Percentiles rank a stretch among this genome's conserved stretches.
These are phyloP conservation scores for Drosophila mauritiana DNA, from an alignment of 1,140 invertebrate species.

Conservation along the genomic window DNA sequence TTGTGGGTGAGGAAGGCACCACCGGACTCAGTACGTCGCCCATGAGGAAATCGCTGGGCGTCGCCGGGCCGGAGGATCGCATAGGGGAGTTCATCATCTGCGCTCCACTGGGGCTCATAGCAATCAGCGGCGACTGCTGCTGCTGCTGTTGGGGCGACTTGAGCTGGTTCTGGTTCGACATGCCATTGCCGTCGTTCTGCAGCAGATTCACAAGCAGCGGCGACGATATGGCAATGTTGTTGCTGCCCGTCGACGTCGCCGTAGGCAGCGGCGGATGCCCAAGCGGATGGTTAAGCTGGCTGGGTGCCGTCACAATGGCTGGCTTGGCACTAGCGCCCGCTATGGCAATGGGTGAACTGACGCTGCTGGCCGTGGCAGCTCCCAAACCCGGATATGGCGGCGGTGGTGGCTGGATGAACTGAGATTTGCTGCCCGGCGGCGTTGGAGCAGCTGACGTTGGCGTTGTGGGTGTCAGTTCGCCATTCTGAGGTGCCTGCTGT, in stretches of 20 bases:
- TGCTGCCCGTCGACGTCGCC: slow-evolving; percentile 72
- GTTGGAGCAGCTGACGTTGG: slow-evolving; percentile 26
- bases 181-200: slow-evolving; percentile 91
- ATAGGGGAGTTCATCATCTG: slow-evolving; percentile 73
- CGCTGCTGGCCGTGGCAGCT: slow-evolving; percentile 19
- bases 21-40: slow-evolving; percentile 60
- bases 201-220: slow-evolving; percentile 96
- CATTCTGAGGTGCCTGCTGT: slow-evolving; percentile 55
- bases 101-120: slow-evolving; percentile 72
- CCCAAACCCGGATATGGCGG: slow-evolving; percentile 85
- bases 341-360: slow-evolving; percentile 52
- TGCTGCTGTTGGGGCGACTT: slow-evolving; percentile 66
- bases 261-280: slow-evolving; percentile 81
- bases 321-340: slow-evolving; percentile 50
- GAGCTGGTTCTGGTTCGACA: slow-evolving; percentile 72
- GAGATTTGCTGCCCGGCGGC: slow-evolving; percentile 67
- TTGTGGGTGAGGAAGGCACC: slow-evolving; percentile 73
- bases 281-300: slow-evolving; percentile 42
- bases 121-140: slow-evolving; percentile 61
- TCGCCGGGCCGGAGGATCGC: slow-evolving; percentile 58
- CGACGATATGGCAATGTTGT: slow-evolving; percentile 88
- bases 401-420: slow-evolving; percentile 84
- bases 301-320: slow-evolving; percentile 41
- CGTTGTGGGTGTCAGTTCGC: slow-evolving; percentile 50
- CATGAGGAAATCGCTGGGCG: slow-evolving; percentile 63